Evolutionary conservation across 2,113 vertebrate genomes (phyloP).

Genomic region (Daboia siamensis): DNA sequence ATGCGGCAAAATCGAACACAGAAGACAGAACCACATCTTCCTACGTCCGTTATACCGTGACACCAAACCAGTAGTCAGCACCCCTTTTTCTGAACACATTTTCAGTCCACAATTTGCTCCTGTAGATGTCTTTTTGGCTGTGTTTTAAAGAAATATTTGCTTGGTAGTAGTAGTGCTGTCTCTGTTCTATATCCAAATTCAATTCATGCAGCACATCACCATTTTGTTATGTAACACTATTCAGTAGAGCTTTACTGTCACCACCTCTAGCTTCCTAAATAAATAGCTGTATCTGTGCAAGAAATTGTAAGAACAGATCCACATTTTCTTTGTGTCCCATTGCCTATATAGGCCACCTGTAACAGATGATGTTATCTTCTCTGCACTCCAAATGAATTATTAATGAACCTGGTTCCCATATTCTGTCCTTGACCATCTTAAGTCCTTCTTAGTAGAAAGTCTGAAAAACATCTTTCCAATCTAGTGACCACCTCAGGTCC

Average conservation of each 20-base stretch:
- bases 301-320: neutral
- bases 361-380: neutral
- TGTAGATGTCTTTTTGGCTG: neutral
- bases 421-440: neutral
- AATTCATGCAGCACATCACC: neutral
- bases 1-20: rapidly evolving
- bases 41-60: no score
- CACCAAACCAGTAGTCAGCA: no score
- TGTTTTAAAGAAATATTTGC: neutral
- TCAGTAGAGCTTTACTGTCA: neutral
- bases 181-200: neutral
- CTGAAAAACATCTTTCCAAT: neutral
- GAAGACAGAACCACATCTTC: no score
- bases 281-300: neutral
- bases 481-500: neutral
- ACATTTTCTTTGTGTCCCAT: neutral
- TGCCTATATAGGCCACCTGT: neutral
- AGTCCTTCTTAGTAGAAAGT: neutral
- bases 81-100: neutral
- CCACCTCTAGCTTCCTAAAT: neutral
- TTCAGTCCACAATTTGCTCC: neutral
- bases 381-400: neutral
- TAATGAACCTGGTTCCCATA: neutral
- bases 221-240: neutral
- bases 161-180: neutral